Evolutionary conservation across 2,797 vertebrate species (phyloP).

Genomic region (Enteromius thamalakanensis): DNA sequence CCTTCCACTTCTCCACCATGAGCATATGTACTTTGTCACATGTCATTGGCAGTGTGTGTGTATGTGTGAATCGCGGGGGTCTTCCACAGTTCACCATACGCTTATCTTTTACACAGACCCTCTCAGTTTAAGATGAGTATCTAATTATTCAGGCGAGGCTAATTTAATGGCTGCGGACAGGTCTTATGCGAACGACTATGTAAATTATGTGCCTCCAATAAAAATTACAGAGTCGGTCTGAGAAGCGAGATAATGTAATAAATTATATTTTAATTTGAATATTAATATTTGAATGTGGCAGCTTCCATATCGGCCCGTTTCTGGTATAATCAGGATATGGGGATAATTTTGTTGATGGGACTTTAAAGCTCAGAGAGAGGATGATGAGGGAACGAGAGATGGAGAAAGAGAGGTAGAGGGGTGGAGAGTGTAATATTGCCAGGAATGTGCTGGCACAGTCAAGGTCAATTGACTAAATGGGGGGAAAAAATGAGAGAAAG

Average conservation of each 20-base stretch:
- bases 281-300: slow-evolving; percentile 78
- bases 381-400: slow-evolving; percentile 46
- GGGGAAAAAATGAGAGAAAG: slow-evolving; percentile 35
- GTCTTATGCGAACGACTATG: slow-evolving; percentile 76
- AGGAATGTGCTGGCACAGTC: slow-evolving; percentile 57
- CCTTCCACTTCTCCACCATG: slow-evolving; percentile 9
- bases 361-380: slow-evolving; percentile 63
- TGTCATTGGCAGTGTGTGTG: slow-evolving; percentile 25
- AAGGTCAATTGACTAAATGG: slow-evolving; percentile 65
- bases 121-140: slow-evolving; percentile 84
- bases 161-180: slow-evolving; percentile 85
- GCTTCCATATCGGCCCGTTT: slow-evolving; percentile 71
- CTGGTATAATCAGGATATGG: slow-evolving; percentile 73
- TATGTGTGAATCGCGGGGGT: slow-evolving; percentile 27
- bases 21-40: slow-evolving; percentile 41
- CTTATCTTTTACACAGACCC: slow-evolving; percentile 62
- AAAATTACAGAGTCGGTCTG: slow-evolving; percentile 85
- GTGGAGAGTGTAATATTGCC: slow-evolving; percentile 39
- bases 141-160: slow-evolving; percentile 83
- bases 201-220: slow-evolving; percentile 82
- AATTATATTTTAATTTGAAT: slow-evolving; percentile 73
- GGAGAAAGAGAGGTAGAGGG: slow-evolving; percentile 47
- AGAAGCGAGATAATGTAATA: slow-evolving; percentile 82
- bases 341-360: slow-evolving; percentile 73
- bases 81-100: slow-evolving; percentile 54